Conservation (phyloP, 64 coral and sea anemone genomes). For the Montipora cactus region DNA sequence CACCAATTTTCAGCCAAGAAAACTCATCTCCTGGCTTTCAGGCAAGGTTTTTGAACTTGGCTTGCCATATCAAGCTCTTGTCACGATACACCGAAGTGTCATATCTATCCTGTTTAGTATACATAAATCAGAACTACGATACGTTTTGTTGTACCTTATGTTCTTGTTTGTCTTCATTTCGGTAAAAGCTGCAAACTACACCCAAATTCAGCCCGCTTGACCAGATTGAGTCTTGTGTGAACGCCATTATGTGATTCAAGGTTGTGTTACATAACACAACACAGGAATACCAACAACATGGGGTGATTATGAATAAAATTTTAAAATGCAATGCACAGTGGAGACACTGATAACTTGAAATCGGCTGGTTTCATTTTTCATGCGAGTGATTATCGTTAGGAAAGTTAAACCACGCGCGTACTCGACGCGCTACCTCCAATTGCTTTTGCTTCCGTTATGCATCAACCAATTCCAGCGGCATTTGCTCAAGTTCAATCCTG, state of each 20-base stretch:
- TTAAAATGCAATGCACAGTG: not conserved
- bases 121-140: not conserved
- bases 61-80: not conserved
- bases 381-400: not conserved
- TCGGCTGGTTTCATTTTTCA: not conserved
- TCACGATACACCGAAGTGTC: not conserved
- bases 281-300: not conserved
- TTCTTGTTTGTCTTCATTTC: constrained; percentile 1
- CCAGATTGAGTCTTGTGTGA: not conserved
- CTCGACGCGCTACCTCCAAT: not conserved
- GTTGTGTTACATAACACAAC: not conserved
- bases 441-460: not conserved
- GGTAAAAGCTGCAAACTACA: not conserved
- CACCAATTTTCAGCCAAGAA: not conserved
- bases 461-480: too few species aligned
- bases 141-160: not conserved
- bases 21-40: not conserved
- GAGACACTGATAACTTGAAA: not conserved
- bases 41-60: not conserved
- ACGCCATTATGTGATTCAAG: not conserved
- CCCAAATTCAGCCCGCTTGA: not conserved
- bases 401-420: not conserved
- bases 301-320: not conserved
- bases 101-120: constrained; percentile 17
- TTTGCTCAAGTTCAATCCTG: too few species aligned